Evolutionary conservation across 2,113 vertebrate genomes (phyloP).

Genomic region (Gulo gulo): DNA sequence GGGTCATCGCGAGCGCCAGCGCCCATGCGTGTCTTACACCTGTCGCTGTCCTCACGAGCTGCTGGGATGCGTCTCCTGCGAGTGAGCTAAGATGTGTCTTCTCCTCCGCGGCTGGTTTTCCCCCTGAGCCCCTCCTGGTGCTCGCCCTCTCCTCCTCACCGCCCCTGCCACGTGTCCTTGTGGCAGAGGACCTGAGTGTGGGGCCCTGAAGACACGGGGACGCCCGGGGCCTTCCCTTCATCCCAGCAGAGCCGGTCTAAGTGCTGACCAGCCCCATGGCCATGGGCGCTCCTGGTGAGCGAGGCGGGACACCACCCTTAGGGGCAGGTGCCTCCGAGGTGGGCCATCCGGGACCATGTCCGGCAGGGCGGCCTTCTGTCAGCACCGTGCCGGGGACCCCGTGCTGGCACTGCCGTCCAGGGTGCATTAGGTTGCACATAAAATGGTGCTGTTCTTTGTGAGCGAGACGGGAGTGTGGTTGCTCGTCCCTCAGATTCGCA

Average conservation of each 20-base stretch:
- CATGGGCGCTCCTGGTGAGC: background rate
- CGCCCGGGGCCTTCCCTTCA: background rate
- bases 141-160: accelerated
- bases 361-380: accelerated
- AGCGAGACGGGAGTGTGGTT: accelerated
- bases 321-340: background rate
- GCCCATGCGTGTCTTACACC: accelerated
- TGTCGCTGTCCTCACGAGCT: accelerated
- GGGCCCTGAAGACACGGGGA: accelerated
- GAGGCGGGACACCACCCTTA: accelerated
- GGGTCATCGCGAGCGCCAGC: no score
- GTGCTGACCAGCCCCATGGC: accelerated
- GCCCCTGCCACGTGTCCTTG: accelerated
- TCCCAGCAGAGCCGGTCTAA: background rate
- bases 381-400: background rate
- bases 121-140: accelerated
- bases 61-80: background rate
- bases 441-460: background rate
- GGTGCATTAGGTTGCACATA: accelerated
- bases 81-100: background rate
- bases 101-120: background rate
- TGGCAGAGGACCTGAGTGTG: background rate
- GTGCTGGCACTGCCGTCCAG: accelerated
- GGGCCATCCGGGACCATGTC: accelerated
- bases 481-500: background rate